Percentiles rank a stretch among this genome's conserved stretches.
These are phyloP conservation scores for Plumapathes pennacea DNA, from an alignment of 92 coral and sea anemone species.

Conservation along the genomic window DNA sequence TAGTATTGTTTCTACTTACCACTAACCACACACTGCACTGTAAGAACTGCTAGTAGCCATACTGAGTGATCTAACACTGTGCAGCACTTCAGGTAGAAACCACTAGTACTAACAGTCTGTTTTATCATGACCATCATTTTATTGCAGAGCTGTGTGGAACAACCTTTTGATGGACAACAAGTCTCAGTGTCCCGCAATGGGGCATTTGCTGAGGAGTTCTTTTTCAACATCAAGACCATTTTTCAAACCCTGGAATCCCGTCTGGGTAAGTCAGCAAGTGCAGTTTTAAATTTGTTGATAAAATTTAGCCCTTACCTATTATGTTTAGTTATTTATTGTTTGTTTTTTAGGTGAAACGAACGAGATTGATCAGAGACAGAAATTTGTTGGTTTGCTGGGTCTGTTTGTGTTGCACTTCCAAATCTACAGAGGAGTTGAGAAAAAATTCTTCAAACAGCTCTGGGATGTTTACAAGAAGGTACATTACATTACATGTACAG, in stretches of 20 bases:
- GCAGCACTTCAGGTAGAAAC: neutral
- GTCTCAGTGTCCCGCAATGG: constrained; percentile 74
- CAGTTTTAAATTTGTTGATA: neutral
- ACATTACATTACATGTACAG: neutral
- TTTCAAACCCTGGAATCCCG: constrained; percentile 80
- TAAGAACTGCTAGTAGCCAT: no score
- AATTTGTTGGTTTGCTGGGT: constrained; percentile 86
- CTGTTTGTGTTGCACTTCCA: constrained; percentile 80
- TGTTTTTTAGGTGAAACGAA: constrained; percentile 67
- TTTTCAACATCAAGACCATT: constrained; percentile 71
- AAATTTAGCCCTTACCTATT: neutral
- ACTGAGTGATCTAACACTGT: no score
- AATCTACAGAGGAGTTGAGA: constrained; percentile 82
- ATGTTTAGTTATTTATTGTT: neutral
- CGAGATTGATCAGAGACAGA: constrained; percentile 87
- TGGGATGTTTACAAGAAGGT: constrained; percentile 98
- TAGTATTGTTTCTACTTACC: no score
- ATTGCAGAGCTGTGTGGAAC: constrained; percentile 87
- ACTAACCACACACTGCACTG: no score
- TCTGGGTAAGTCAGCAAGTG: constrained; percentile 61
- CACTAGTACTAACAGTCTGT: neutral
- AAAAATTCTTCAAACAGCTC: constrained; percentile 80
- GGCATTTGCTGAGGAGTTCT: constrained; percentile 88
- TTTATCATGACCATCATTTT: neutral
- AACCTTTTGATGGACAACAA: constrained; percentile 74